A percentile compares a stretch with the other conserved stretches of the same genome.
Conservation (phyloP, 2,113 vertebrate species). For the Phrynosoma platyrhinos region DNA sequence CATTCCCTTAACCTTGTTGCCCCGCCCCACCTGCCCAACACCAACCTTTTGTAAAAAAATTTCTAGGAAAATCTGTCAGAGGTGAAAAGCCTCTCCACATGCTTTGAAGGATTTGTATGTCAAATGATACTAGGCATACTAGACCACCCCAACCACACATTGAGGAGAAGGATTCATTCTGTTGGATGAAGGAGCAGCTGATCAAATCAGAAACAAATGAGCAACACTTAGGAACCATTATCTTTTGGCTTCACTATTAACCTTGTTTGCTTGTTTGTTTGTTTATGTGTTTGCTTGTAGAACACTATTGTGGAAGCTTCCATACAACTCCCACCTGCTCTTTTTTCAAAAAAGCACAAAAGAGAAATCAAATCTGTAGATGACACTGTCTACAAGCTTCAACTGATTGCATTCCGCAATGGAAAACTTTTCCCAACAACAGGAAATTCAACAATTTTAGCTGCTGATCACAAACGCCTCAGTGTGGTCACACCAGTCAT, state of each 20-base stretch:
- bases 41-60: too few relatives aligned
- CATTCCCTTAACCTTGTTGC: not conserved
- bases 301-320: conserved; percentile 94
- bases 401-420: conserved; percentile 94
- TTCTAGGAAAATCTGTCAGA: not conserved
- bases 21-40: too few relatives aligned
- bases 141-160: not conserved
- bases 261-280: conserved; percentile 29
- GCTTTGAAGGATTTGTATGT: not conserved
- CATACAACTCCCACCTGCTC: conserved; percentile 91
- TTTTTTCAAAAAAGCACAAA: conserved; percentile 83
- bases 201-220: not conserved
- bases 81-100: not conserved
- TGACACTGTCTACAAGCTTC: conserved; percentile 88
- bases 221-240: not conserved
- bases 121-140: too few relatives aligned
- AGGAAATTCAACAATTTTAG: conserved; percentile 88
- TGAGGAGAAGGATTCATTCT: not conserved
- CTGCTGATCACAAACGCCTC: conserved; percentile 88
- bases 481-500: conserved; percentile 94
- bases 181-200: not conserved
- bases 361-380: conserved; percentile 81
- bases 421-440: conserved; percentile 95
- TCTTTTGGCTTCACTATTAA: conserved; percentile 7
- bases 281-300: conserved; percentile 68